Base-by-base conservation (phyloP, 92 coral and sea anemone genomes). In the Actinernus sp. region DNA sequence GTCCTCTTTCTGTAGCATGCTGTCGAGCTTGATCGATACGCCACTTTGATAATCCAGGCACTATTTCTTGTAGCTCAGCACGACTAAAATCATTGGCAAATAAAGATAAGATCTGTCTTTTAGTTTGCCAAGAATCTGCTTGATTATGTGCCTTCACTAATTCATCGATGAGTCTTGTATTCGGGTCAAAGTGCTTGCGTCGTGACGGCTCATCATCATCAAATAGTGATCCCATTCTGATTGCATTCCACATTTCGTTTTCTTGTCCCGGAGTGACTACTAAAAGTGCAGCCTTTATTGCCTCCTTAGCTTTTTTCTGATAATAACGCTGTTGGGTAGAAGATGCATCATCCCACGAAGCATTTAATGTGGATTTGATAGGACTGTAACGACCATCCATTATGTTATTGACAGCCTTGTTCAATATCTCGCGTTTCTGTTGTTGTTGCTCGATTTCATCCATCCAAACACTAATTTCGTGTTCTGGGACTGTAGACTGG, bases 81-180 rank as follows among this genome's bases (percentile, higher is more conserved):
- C 82, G 41, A 2, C 71, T 73, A 62, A 88, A 88, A 46, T 82
- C 93, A 32, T 80, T 72, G 4, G 93, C 58, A 55, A 82, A 66
- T 34, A 82, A 41, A 23, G 83, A 83, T 2, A 74, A 34, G n/a
- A 83, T 83, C 41, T 74, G 83, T 10, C 52, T 0, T 39, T 65
- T 74, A 0, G 79, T 68, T 53, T 62, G 84, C 79, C 79, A 83
- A 27, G 38, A 19, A 12, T 28, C 68, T 14, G 84, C 90, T 52
- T 75, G 65, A 24, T 61, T 17, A 31, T 69, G 52, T 1, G 73
- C 78, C 33, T 69, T 61, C 27, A 68, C 29, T 14, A 78, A 61
- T 26, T 13, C 22, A 28, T 62, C 73, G 3, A 62, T 55, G 14
- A 74, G 16, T 38, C 63, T 55, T 17, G 81, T 34, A 17, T 30